Evolutionary conservation across 2,797 vertebrate genomes (phyloP).

Genomic region (Coregonus ussuriensis): DNA sequence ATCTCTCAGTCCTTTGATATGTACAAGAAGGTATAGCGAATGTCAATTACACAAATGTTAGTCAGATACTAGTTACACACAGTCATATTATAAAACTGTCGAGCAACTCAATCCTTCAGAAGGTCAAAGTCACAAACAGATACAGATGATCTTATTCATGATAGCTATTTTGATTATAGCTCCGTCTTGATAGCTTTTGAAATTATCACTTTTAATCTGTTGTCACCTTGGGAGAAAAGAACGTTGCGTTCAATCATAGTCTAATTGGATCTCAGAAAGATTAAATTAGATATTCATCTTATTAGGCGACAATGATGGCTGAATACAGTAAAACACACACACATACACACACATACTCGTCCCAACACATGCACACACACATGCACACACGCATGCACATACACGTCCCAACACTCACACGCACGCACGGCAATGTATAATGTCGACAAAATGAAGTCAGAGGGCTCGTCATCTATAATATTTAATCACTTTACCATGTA

Average conservation of each 20-base stretch:
- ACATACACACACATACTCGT: neutral
- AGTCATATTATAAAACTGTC: too few relatives aligned
- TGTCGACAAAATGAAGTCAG: neutral
- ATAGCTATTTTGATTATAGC: constrained; percentile 34
- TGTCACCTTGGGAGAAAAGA: constrained; percentile 68
- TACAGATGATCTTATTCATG: constrained; percentile 47
- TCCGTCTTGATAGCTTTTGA: constrained; percentile 35
- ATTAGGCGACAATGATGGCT: constrained; percentile 28
- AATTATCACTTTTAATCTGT: constrained; percentile 72
- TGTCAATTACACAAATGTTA: too few relatives aligned
- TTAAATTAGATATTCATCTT: constrained; percentile 70
- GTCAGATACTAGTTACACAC: too few relatives aligned
- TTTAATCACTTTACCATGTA: neutral
- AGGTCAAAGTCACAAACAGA: constrained; percentile 45
- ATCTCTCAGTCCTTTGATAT: too few relatives aligned
- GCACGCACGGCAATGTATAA: too few relatives aligned
- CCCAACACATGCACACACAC: neutral
- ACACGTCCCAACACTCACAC: neutral
- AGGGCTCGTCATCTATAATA: neutral
- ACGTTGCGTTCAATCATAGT: constrained; percentile 60
- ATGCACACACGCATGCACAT: neutral
- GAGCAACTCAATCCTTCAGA: constrained; percentile 59
- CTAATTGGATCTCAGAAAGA: constrained; percentile 75
- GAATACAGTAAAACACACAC: neutral
- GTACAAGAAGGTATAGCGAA: too few relatives aligned